A percentile compares a stretch with the other conserved stretches of the same genome.
Evolutionary conservation across 2,888 invertebrate species (phyloP).

Genomic region (Notodonta ziczac): DNA sequence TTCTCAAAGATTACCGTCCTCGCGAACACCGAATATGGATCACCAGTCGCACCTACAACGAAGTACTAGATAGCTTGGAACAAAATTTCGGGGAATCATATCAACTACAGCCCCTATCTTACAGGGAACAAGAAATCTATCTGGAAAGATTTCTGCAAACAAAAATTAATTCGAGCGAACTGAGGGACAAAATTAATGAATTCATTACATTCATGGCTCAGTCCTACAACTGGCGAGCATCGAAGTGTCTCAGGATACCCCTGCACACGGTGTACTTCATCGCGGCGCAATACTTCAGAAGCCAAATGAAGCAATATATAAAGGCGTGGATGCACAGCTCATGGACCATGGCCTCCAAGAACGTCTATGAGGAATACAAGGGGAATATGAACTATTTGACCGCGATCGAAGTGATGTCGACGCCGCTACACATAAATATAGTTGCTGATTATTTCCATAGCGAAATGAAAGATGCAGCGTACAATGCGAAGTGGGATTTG

Average conservation of each 20-base stretch:
- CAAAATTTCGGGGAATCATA: constrained; percentile 10
- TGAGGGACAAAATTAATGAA: constrained; percentile 15
- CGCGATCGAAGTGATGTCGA: background rate
- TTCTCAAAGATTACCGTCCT: constrained; percentile 6
- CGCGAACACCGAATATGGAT: constrained; percentile 24
- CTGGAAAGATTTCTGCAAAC: constrained; percentile 19
- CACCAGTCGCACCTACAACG: constrained; percentile 30
- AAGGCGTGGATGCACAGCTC: background rate
- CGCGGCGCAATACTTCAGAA: constrained; percentile 4
- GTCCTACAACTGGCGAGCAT: background rate
- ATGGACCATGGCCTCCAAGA: no score
- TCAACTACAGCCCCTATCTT: constrained; percentile 14
- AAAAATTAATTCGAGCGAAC: constrained; percentile 14
- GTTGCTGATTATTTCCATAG: constrained; percentile 17
- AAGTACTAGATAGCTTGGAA: constrained; percentile 12
- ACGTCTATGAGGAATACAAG: background rate
- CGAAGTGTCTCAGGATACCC: constrained; percentile 1
- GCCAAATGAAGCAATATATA: background rate
- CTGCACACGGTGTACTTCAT: constrained; percentile 9
- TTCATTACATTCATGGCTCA: constrained; percentile 16
- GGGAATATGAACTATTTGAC: background rate
- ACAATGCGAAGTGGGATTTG: constrained; percentile 18
- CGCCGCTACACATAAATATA: constrained; percentile 23
- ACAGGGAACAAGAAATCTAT: constrained; percentile 15
- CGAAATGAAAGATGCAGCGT: constrained; percentile 7